Base-by-base conservation (phyloP, 2,797 vertebrate species). In the Loris lydekkerianus region DNA sequence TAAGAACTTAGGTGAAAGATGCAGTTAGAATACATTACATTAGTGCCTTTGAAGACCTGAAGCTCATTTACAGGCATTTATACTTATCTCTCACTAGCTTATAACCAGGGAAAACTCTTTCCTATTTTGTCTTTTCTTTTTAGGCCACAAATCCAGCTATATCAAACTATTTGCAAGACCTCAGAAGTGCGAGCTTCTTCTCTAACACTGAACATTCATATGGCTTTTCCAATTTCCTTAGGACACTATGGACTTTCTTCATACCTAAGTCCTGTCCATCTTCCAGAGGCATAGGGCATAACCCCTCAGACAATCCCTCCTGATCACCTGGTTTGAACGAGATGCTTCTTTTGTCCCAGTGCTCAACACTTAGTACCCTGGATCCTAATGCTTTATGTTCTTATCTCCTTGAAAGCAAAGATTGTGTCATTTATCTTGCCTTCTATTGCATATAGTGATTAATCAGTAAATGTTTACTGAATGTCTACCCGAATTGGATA, bases 391-490 rank as follows among this genome's bases (percentile, higher is more conserved):
- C 94, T 95, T 97, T 96, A 94, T 94, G 89, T 97, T 97, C 91
- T 91, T 95, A 70, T 95, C 96, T 96, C 75, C 75, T 89, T 89
- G 40, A 95, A 69, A 97, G 72, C 56, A 96, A 58, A n/a, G n/a
- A 91, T 63, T 31, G 2, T 85, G 61, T 76, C 86, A 94, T 97
- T 96, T 87, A 82, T 97, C 91, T 96, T 70, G 34, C 86, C 93
- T 96, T 86, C 86, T 27, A 31, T 69, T 83, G 11, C 72, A 96
- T 40, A 43, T 27, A 60, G 96, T 92, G 84, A 97, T 95, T 96
- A 95, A 97, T 97, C 95, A 94, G 89, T 89, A 91, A 95, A 91
- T 97, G 89, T 97, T 96, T 96, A 85, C 73, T 65, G 77, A 96
- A 93, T 89, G 43, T 43, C 80, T 53, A 81, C 86, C 60, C 67